A percentile compares a stretch with the other conserved stretches of the same genome.
Evolutionary conservation across 1,140 invertebrate genomes (phyloP).

Genomic region (Dendrolimus kikuchii): DNA sequence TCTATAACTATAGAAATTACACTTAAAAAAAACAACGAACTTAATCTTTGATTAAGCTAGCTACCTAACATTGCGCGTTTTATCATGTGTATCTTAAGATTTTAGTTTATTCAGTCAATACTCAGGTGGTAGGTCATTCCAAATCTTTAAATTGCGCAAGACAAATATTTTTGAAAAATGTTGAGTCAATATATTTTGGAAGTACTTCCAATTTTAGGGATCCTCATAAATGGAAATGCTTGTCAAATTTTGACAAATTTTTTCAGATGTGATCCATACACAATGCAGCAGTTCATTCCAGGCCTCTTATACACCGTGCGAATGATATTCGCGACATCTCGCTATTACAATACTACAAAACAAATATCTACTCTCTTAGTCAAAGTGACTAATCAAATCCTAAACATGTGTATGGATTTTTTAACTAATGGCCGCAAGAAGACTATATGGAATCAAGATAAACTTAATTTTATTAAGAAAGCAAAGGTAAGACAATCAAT

Average conservation of each 20-base stretch:
- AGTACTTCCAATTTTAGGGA: too few relatives aligned
- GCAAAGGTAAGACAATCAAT: conserved; percentile 74
- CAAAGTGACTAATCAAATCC: conserved; percentile 87
- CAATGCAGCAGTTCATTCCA: conserved; percentile 80
- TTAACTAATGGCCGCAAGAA: conserved; percentile 77
- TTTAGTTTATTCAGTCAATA: too few relatives aligned
- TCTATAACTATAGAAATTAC: too few relatives aligned
- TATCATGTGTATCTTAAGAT: too few relatives aligned
- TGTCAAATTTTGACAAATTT: not conserved
- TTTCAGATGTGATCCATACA: conserved; percentile 75
- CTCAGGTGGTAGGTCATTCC: too few relatives aligned
- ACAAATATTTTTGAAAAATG: too few relatives aligned
- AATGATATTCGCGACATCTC: conserved; percentile 89
- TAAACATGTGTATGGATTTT: conserved; percentile 79
- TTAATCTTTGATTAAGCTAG: too few relatives aligned
- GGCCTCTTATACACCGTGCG: conserved; percentile 81
- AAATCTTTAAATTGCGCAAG: too few relatives aligned
- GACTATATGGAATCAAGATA: conserved; percentile 82
- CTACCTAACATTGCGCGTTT: too few relatives aligned
- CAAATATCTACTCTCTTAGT: conserved; percentile 84
- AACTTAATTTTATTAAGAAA: conserved; percentile 77
- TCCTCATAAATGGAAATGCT: too few relatives aligned
- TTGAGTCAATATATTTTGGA: too few relatives aligned
- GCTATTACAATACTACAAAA: conserved; percentile 88
- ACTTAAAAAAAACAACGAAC: too few relatives aligned